These are phyloP conservation scores for Takifugu rubripes DNA, from an alignment of 2,797 vertebrate genomes.

Conservation along the genomic window DNA sequence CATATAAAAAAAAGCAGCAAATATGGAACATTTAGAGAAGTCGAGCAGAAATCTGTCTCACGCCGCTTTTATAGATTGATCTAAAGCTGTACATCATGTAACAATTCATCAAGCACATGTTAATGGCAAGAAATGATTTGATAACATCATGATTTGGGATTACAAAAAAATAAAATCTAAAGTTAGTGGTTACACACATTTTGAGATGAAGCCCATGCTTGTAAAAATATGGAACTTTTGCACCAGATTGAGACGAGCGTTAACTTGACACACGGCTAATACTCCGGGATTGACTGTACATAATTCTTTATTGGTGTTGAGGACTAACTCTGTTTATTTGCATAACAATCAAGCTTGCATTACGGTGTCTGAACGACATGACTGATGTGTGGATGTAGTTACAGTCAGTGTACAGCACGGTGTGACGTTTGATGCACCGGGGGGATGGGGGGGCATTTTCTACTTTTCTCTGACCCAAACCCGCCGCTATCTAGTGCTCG, in stretches of 20 bases:
- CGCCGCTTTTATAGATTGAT: not conserved
- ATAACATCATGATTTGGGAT: slow-evolving; percentile 19
- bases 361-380: slow-evolving; percentile 17
- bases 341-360: slow-evolving; percentile 48
- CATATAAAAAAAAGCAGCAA: too few species aligned
- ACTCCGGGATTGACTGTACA: slow-evolving; percentile 1
- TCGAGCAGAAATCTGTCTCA: too few species aligned
- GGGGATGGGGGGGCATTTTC: not conserved
- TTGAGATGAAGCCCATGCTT: slow-evolving; percentile 13
- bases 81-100: slow-evolving; percentile 36
- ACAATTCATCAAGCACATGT: slow-evolving; percentile 14
- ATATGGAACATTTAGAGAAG: too few species aligned
- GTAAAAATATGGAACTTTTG: slow-evolving; percentile 14
- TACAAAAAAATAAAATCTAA: slow-evolving; percentile 12
- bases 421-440: slow-evolving; percentile 9
- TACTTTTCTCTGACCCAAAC: slow-evolving; percentile 4
- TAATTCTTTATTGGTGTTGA: slow-evolving; percentile 16
- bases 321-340: slow-evolving; percentile 47
- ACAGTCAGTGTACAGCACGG: slow-evolving; percentile 18
- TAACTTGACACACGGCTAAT: slow-evolving; percentile 19
- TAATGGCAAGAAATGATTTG: slow-evolving; percentile 6
- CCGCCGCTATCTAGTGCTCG: slow-evolving; percentile 75
- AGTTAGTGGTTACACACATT: slow-evolving; percentile 25
- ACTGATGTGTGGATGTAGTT: slow-evolving; percentile 18
- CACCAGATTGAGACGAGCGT: not conserved